Percentiles rank a stretch among this genome's conserved stretches.
Evolutionary conservation across 1,140 invertebrate species (phyloP).

Genomic region (Calephelis virginiensis): DNA sequence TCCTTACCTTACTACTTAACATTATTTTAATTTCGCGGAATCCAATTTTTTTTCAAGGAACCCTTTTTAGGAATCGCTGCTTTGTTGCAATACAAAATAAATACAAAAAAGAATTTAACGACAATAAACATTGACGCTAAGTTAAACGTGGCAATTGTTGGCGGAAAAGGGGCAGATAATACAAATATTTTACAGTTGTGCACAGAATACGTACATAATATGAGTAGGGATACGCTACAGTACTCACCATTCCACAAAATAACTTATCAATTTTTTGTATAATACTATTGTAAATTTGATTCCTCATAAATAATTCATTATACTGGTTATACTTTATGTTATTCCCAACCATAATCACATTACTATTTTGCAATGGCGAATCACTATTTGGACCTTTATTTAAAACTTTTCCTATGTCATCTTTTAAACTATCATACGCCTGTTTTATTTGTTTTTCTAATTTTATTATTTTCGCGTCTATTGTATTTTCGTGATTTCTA

Average conservation of each 20-base stretch:
- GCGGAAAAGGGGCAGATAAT: too few species aligned
- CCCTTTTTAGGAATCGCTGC: too few species aligned
- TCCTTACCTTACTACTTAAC: too few species aligned
- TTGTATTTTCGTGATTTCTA: conserved; percentile 56
- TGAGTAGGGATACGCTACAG: neutral
- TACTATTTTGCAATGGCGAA: conserved; percentile 57
- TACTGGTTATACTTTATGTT: conserved; percentile 54
- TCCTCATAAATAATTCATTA: conserved; percentile 52
- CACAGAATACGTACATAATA: too few species aligned
- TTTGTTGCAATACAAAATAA: too few species aligned
- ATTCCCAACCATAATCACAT: conserved; percentile 59
- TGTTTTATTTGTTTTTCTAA: conserved; percentile 55
- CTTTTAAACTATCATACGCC: conserved; percentile 58
- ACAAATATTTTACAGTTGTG: too few species aligned
- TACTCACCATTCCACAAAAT: conserved; percentile 63
- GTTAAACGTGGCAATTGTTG: too few species aligned
- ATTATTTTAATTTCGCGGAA: too few species aligned
- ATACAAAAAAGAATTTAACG: too few species aligned
- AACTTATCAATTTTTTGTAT: conserved; percentile 68
- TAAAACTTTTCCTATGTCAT: conserved; percentile 52
- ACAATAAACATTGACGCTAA: too few species aligned
- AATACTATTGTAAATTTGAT: conserved; percentile 66
- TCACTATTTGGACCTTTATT: conserved; percentile 46
- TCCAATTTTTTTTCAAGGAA: too few species aligned
- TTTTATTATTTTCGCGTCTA: conserved; percentile 59